phyloP scores from a whole-genome alignment of 2,113 vertebrate genomes.

The Microcebus murinus region DNA sequence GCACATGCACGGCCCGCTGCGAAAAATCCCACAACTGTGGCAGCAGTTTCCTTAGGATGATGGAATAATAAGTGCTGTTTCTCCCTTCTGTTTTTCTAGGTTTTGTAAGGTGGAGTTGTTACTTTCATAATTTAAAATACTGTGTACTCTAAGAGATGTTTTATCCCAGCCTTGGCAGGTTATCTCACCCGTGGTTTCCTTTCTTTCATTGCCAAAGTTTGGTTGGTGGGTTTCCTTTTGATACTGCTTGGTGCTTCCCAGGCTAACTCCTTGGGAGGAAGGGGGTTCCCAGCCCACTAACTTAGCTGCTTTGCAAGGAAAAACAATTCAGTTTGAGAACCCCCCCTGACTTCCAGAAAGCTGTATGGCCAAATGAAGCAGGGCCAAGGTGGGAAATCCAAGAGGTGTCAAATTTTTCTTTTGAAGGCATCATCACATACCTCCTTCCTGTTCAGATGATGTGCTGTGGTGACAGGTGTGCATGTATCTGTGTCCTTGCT shows the following conservation, averaged over 20 bases:
- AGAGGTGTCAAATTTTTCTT: not conserved
- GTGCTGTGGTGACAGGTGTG: not conserved
- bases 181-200: accelerated
- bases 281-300: not conserved
- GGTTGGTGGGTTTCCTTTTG: not conserved
- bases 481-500: not conserved
- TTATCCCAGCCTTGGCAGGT: not conserved
- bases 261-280: not conserved
- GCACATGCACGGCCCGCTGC: not conserved
- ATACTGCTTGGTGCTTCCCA: not conserved
- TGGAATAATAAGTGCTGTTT: accelerated
- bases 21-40: accelerated
- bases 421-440: too few relatives aligned
- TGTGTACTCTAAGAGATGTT: accelerated
- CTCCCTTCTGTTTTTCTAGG: not conserved
- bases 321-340: not conserved
- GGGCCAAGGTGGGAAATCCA: not conserved
- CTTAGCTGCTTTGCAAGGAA: not conserved
- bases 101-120: not conserved
- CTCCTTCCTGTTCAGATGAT: not conserved
- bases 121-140: too few relatives aligned
- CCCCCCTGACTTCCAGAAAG: not conserved
- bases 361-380: not conserved
- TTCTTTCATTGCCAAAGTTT: not conserved
- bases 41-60: too few relatives aligned